A percentile compares a stretch with the other conserved stretches of the same genome.
These are phyloP conservation scores for Telenomus remus DNA, from an alignment of 1,140 invertebrate genomes.

Conservation along the genomic window DNA sequence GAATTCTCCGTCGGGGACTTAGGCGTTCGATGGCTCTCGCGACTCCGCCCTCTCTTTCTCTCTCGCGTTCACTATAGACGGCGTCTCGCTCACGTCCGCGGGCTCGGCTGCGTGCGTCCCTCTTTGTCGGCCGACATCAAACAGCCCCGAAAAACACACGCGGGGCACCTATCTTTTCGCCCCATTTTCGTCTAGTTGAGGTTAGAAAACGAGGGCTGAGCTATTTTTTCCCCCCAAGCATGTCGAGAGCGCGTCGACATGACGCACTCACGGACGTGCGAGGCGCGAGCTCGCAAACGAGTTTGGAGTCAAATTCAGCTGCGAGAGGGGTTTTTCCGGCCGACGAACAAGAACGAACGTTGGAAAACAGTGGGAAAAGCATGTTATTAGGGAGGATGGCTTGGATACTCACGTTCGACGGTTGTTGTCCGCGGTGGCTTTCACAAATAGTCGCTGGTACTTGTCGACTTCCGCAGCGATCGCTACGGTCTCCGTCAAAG, in stretches of 20 bases:
- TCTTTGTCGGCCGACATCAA: not conserved
- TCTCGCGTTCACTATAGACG: constrained; percentile 1
- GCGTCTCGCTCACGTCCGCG: constrained; percentile 1
- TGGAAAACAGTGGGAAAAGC: too few species aligned
- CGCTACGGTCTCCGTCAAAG: constrained; percentile 30
- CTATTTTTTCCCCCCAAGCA: not conserved
- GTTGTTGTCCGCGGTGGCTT: constrained; percentile 74
- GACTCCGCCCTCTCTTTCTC: constrained; percentile 17
- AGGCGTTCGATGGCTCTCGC: constrained; percentile 42
- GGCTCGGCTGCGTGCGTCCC: constrained; percentile 2
- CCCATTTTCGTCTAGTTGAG: constrained; percentile 1
- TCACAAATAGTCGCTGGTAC: constrained; percentile 68
- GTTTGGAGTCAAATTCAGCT: too few species aligned
- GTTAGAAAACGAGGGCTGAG: constrained; percentile 8
- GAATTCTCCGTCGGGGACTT: constrained; percentile 43
- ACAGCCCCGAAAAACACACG: not conserved
- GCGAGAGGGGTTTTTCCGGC: too few species aligned
- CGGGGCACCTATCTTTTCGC: not conserved
- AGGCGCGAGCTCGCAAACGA: constrained; percentile 44
- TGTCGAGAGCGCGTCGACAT: constrained; percentile 40
- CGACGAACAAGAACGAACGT: too few species aligned
- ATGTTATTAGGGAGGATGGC: constrained; percentile 49
- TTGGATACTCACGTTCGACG: constrained; percentile 72
- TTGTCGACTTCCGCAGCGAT: constrained; percentile 57
- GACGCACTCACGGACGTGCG: constrained; percentile 56